Evolutionary conservation across 2,888 invertebrate species (phyloP).

Genomic region (Tetranychus piercei): DNA sequence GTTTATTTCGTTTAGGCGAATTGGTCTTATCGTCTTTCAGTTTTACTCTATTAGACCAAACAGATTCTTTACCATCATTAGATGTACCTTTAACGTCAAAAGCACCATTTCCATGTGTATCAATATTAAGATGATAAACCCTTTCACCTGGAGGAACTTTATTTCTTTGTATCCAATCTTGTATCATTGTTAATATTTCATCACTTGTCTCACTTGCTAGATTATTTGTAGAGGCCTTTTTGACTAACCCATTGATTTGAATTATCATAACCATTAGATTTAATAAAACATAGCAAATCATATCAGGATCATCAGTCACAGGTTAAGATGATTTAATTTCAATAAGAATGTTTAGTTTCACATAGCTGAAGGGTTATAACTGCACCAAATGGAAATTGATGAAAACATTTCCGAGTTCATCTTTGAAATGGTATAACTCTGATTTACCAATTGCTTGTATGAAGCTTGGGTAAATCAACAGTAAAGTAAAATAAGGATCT

Average conservation of each 20-base stretch:
- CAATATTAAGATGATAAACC: not conserved
- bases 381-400: not conserved
- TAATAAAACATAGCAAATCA: not conserved
- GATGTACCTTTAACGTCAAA: not conserved
- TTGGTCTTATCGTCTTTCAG: too few relatives aligned
- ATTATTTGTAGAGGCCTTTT: not conserved
- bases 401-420: not conserved
- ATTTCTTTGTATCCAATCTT: not conserved
- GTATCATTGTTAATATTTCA: not conserved
- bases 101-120: not conserved
- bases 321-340: too few relatives aligned
- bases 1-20: not conserved
- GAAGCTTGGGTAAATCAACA: not conserved
- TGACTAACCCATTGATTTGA: not conserved
- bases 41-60: too few relatives aligned
- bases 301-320: not conserved
- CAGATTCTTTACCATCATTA: too few relatives aligned
- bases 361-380: not conserved
- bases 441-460: not conserved
- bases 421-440: not conserved
- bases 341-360: not conserved
- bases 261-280: not conserved
- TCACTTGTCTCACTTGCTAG: not conserved
- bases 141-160: not conserved
- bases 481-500: not conserved